Percentiles rank a stretch among this genome's conserved stretches.
Conservation (phyloP, 2,797 vertebrate genomes). For the Tarsius wallacei region DNA sequence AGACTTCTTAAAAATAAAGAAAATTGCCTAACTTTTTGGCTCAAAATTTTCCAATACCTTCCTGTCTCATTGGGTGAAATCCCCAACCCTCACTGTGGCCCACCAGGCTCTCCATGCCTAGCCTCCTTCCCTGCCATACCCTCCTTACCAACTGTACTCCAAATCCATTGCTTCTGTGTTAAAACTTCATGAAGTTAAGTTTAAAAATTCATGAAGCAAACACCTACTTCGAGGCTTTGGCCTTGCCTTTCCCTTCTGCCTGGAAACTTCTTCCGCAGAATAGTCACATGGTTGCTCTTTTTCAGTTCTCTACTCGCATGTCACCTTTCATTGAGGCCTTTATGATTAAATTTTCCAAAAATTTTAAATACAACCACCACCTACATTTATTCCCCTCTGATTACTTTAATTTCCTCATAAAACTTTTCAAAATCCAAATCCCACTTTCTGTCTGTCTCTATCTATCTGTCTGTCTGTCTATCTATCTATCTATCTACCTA, state of each 20-base stretch:
- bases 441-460: background rate
- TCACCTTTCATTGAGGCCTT: background rate
- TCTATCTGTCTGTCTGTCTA: background rate
- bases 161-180: background rate
- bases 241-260: background rate
- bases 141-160: background rate
- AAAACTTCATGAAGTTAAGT: background rate
- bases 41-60: background rate
- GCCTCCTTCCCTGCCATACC: background rate
- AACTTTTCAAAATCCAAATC: background rate
- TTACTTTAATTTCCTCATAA: background rate
- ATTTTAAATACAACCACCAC: background rate
- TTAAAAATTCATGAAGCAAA: background rate
- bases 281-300: background rate
- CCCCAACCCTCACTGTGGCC: background rate
- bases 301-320: background rate
- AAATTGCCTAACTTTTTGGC: background rate
- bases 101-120: background rate
- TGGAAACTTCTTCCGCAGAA: background rate
- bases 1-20: background rate
- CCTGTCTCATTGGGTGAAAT: background rate
- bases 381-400: background rate
- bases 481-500: background rate
- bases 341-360: background rate
- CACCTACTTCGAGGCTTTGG: too few relatives aligned